Base-by-base conservation (phyloP, 2,888 invertebrate genomes). In the Linyphia triangularis region DNA sequence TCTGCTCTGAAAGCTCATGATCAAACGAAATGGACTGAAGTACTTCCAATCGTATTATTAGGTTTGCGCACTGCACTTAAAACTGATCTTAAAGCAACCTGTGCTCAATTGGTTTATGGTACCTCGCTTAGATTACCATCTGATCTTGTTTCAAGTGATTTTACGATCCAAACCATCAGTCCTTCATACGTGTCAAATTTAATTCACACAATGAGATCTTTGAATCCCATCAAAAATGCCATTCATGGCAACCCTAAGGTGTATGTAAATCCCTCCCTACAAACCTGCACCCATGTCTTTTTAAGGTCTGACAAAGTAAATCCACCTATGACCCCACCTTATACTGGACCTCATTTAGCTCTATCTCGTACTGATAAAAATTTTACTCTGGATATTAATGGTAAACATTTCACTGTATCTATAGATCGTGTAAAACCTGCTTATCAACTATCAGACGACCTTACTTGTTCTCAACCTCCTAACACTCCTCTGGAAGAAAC, bases 271-370 rank as follows among this genome's bases (percentile, higher is more conserved):
- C 37, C 24, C 9, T 24, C 51, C 16, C 28, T 72, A 19, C 13
- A 28, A 9, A 26, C 33, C 0, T 77, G 75, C 24, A 37, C 61
- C 10, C 77, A 63, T 77, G 61, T 77, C 10, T 77, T 40, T 63
- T 30, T 77, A 37, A 22, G 61, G 16, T 24, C 10, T 22, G 77
- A 77, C 16, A 37, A 3, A n/a, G 37, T 59, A 2, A 9, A 16
- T 2, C 63, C 61, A 37, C 22, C 77, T 16, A 6, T 61, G 10
- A 77, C 37, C 19, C 61, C 33, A 2, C 77, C 77, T 16, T 78
- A 78, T 40, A 22, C 61, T 37, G 40, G 65, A 65, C 78, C 26
- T n/a, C 43, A 65, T 10, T 0, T 40, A 1, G 61, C 65, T 16
- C 22, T 63, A 22, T 26, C 7, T 19, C 24, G 16, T 22, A 37